Evolutionary conservation across 2,797 vertebrate genomes (phyloP).

Genomic region (Hybognathus amarus): DNA sequence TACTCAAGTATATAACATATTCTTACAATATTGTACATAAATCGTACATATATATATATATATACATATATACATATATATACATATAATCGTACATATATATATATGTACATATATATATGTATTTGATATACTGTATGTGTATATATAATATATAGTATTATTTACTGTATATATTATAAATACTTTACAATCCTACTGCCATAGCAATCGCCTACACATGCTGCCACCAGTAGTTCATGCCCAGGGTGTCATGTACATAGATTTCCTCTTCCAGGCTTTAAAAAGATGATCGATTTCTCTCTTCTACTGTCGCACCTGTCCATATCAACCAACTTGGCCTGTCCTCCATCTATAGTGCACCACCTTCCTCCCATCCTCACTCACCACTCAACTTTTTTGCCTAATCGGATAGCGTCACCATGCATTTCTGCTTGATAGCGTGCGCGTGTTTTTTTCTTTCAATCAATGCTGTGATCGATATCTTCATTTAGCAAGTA

Average conservation of each 20-base stretch:
- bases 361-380: not conserved
- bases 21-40: too few species aligned
- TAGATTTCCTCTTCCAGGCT: slow-evolving; percentile 43
- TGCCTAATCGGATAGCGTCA: slow-evolving; percentile 61
- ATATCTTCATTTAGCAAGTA: slow-evolving; percentile 77
- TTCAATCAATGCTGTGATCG: slow-evolving; percentile 74
- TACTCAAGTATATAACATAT: too few species aligned
- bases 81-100: too few species aligned
- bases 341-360: slow-evolving; percentile 8
- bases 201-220: not conserved
- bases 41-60: too few species aligned
- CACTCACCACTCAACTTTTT: slow-evolving; percentile 27
- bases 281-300: slow-evolving; percentile 46
- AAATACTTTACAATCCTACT: not conserved
- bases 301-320: slow-evolving; percentile 28
- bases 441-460: slow-evolving; percentile 57
- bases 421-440: slow-evolving; percentile 64
- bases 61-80: too few species aligned
- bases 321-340: not conserved
- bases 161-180: not conserved
- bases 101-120: too few species aligned
- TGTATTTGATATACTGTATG: too few species aligned
- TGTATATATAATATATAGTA: too few species aligned
- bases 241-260: slow-evolving; percentile 31
- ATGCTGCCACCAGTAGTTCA: slow-evolving; percentile 20